A percentile compares a stretch with the other conserved stretches of the same genome.
These are phyloP conservation scores for Bucorvus abyssinicus DNA, from an alignment of 2,797 vertebrate species.

Conservation along the genomic window DNA sequence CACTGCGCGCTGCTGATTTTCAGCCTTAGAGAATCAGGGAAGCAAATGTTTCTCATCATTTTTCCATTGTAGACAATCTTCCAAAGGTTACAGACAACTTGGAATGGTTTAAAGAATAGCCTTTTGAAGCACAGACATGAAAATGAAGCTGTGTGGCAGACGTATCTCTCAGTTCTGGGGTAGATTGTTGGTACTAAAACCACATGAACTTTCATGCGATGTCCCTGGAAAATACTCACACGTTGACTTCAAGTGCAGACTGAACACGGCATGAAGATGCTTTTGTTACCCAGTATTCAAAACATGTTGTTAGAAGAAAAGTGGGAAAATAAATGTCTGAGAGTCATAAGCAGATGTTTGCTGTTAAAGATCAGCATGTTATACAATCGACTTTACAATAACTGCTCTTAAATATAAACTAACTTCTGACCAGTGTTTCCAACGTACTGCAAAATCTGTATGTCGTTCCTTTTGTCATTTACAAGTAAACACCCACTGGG, in stretches of 20 bases:
- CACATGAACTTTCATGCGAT: not conserved
- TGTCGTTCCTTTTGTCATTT: slow-evolving; percentile 45
- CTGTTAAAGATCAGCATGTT: slow-evolving; percentile 53
- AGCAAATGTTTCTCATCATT: not conserved
- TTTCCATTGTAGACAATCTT: not conserved
- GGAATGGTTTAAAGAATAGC: not conserved
- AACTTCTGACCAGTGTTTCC: slow-evolving; percentile 51
- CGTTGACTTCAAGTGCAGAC: not conserved
- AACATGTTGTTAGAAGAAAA: slow-evolving; percentile 45
- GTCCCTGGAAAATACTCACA: slow-evolving; percentile 14
- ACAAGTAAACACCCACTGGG: slow-evolving; percentile 48
- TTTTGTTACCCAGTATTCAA: slow-evolving; percentile 12
- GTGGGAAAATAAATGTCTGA: slow-evolving; percentile 39
- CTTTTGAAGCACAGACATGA: not conserved
- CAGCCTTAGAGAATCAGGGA: not conserved
- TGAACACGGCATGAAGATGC: not conserved
- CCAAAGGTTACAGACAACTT: not conserved
- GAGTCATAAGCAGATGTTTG: slow-evolving; percentile 56
- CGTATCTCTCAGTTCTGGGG: not conserved
- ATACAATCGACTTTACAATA: slow-evolving; percentile 48
- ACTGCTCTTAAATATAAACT: slow-evolving; percentile 47
- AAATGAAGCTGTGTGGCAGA: slow-evolving; percentile 4
- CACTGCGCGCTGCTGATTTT: not conserved
- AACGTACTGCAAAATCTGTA: slow-evolving; percentile 18
- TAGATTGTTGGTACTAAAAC: slow-evolving; percentile 15